Percentiles rank a stretch among this genome's conserved stretches.
Conservation (phyloP, 2,797 vertebrate genomes). For the Capromys pilorides region DNA sequence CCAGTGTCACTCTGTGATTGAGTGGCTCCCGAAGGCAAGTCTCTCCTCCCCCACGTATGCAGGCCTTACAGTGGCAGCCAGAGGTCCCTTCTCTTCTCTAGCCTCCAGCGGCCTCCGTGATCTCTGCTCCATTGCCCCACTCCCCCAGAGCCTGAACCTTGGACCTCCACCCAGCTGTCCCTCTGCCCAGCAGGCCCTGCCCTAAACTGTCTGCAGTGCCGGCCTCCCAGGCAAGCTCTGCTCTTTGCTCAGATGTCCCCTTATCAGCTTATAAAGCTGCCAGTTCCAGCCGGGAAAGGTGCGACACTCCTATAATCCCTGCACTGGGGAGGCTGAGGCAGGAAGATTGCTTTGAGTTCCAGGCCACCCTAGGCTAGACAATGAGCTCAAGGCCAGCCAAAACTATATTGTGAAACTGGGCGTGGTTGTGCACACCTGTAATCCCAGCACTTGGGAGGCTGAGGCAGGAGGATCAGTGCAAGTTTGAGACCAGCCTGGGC, state of each 20-base stretch:
- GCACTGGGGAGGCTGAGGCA: neutral
- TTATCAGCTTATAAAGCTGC: neutral
- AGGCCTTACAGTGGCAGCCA: neutral
- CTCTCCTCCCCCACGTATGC: neutral
- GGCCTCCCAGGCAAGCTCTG: neutral
- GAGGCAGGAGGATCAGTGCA: too few species aligned
- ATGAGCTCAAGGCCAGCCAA: neutral
- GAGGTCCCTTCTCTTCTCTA: neutral
- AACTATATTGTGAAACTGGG: too few species aligned
- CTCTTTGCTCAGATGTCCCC: neutral
- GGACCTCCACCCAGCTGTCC: neutral
- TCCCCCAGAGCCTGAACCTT: neutral
- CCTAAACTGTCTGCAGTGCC: neutral
- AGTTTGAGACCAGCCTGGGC: too few species aligned
- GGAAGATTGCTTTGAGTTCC: neutral
- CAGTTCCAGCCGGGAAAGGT: neutral
- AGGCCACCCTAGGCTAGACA: neutral
- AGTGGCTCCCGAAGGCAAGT: neutral
- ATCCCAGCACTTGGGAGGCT: too few species aligned
- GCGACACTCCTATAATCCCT: neutral
- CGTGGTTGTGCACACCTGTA: too few species aligned
- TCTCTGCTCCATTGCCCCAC: neutral
- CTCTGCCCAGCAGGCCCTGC: neutral
- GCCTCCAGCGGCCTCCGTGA: rapidly evolving
- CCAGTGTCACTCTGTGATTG: too few species aligned